Conservation (phyloP, 2,888 invertebrate species). For the Drosophila acutilabella region DNA sequence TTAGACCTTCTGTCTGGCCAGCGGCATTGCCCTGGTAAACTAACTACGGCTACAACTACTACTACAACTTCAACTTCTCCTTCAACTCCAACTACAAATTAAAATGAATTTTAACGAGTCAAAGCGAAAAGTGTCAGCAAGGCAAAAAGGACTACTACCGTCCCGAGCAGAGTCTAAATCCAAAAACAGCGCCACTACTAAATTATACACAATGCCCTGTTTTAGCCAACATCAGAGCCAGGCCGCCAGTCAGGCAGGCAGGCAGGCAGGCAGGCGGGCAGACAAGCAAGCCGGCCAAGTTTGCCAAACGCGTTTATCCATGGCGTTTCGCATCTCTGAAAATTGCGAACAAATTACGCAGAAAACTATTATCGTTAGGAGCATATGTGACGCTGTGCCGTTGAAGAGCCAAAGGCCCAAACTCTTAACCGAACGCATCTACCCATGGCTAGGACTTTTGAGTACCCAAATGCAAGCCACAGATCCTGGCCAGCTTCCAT, state of each 20-base stretch:
- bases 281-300: conserved; percentile 37
- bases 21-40: conserved; percentile 27
- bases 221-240: conserved; percentile 13
- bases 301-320: conserved; percentile 63
- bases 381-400: conserved; percentile 82
- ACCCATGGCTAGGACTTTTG: conserved; percentile 58
- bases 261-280: too few relatives aligned
- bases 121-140: conserved; percentile 72
- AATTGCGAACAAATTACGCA: conserved; percentile 84
- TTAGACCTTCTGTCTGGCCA: conserved; percentile 35
- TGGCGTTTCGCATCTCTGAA: conserved; percentile 48
- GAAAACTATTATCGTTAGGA: conserved; percentile 85
- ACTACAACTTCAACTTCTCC: conserved; percentile 31
- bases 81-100: conserved; percentile 55
- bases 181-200: conserved; percentile 52
- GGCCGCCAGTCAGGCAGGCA: too few relatives aligned
- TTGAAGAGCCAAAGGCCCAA: conserved; percentile 55
- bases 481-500: conserved; percentile 28
- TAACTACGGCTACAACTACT: conserved; percentile 34
- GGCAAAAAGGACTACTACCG: conserved; percentile 35
- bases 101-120: conserved; percentile 81
- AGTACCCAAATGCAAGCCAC: conserved; percentile 73
- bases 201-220: conserved; percentile 64
- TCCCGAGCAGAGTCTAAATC: neutral
- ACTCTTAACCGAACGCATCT: conserved; percentile 22